Conservation (phyloP, 1,140 invertebrate species). For the Drosophila eugracilis region DNA sequence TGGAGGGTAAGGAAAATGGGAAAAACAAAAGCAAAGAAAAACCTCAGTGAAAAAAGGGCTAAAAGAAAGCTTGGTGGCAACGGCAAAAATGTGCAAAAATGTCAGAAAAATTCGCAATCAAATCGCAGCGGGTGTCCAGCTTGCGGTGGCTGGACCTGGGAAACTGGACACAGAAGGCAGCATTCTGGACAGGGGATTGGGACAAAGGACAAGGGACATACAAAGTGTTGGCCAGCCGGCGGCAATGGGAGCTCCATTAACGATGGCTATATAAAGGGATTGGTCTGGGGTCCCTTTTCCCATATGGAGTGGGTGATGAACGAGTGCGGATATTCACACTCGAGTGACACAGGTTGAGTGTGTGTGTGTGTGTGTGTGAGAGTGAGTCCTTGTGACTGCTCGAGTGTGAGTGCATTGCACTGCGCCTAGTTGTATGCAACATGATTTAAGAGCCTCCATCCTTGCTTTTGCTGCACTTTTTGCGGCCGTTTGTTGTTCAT, state of each 20-base stretch:
- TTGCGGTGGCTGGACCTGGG: constrained; percentile 38
- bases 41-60: constrained; percentile 6
- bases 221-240: constrained; percentile 76
- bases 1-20: constrained; percentile 38
- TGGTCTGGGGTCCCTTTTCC: constrained; percentile 6
- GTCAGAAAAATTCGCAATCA: constrained; percentile 80
- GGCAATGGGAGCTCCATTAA: constrained; percentile 79
- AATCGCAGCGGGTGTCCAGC: constrained; percentile 68
- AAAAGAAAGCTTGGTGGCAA: constrained; percentile 24
- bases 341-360: constrained; percentile 64
- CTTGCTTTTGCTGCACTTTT: constrained; percentile 69
- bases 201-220: constrained; percentile 17
- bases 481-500: constrained; percentile 65
- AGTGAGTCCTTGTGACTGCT: constrained; percentile 13
- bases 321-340: constrained; percentile 81
- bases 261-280: constrained; percentile 20
- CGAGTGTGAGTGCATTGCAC: constrained; percentile 50
- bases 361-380: constrained; percentile 5
- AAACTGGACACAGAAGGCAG: constrained; percentile 1
- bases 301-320: constrained; percentile 54
- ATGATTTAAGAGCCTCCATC: constrained; percentile 74
- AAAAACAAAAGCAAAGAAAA: constrained; percentile 55
- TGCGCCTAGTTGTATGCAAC: constrained; percentile 76
- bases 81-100: constrained; percentile 70
- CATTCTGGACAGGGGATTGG: neutral